phyloP scores from a whole-genome alignment of 2,888 invertebrate genomes.

The Amphipoea lucens region DNA sequence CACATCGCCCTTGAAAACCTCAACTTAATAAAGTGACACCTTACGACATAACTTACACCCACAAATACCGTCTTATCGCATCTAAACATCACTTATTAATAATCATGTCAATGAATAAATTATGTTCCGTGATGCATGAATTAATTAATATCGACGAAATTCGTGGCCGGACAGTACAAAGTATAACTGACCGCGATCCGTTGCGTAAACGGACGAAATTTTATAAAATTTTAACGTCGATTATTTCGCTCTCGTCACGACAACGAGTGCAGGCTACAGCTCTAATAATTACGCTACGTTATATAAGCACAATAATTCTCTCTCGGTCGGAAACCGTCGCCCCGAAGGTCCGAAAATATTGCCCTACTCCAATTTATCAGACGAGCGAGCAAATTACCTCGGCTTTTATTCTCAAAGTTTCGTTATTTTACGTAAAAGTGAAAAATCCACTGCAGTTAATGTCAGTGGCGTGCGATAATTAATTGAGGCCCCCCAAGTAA shows the following conservation, averaged over 20 bases:
- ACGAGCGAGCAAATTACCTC: constrained; percentile 71
- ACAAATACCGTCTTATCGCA: constrained; percentile 81
- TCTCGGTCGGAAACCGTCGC: constrained; percentile 73
- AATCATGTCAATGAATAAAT: constrained; percentile 79
- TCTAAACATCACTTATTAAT: constrained; percentile 77
- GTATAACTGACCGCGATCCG: constrained; percentile 60
- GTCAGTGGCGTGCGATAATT: constrained; percentile 78
- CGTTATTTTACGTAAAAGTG: constrained; percentile 77
- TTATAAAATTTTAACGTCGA: constrained; percentile 79
- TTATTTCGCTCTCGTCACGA: constrained; percentile 78
- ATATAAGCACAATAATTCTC: constrained; percentile 78
- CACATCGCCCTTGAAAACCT: constrained; percentile 81
- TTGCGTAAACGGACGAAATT: constrained; percentile 80
- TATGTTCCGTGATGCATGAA: constrained; percentile 69
- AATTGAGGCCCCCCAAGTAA: constrained; percentile 82
- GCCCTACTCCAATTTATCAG: constrained; percentile 80
- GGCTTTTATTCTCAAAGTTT: constrained; percentile 62
- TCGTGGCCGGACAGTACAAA: constrained; percentile 55
- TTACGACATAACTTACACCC: constrained; percentile 82
- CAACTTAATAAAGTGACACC: constrained; percentile 80
- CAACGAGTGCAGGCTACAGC: constrained; percentile 74
- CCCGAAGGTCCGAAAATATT: constrained; percentile 72
- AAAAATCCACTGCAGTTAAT: constrained; percentile 76
- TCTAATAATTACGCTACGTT: constrained; percentile 79
- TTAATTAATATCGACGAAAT: constrained; percentile 65